Evolutionary conservation across 1,140 invertebrate species (phyloP), one percentile per base, ranked within the genome.

Genomic region (Hyles euphorbiae): DNA sequence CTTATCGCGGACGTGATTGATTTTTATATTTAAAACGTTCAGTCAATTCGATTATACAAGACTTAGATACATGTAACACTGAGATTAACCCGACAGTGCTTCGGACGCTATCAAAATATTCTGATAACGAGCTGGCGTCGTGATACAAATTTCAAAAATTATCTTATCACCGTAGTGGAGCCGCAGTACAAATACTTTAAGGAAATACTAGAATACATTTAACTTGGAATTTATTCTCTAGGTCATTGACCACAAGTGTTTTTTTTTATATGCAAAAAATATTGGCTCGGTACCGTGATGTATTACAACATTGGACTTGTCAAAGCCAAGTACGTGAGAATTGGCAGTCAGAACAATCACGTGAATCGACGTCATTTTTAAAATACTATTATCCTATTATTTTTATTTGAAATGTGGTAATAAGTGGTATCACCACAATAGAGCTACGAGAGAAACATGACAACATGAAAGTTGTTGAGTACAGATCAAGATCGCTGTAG

Each of bases 141-240:
- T 78, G 75, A 78, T 72, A 81, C 65, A 77, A 71, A 76, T 78
- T 72, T 78, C 65, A 74, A 74, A 79, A 76, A 63, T 76, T 81
- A 84, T 84, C 83, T 87, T 84, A 87, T 87, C 83, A 55, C 12
- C 53, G 22, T 47, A 43, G 67, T 64, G 68, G 63, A 61, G 56
- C 61, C 65, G 67, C 71, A 67, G 77, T 72, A 70, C 68, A 80
- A 78, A 78, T 65, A 77, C 72, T 66, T 73, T 72, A 45, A 60
- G 60, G 60, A 82, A 77, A 76, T 59, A 71, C 43, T 34, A 59
- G 44, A 49, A 48, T 48, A 60, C 64, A 58, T 36, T 58, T 43
- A 61, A 46, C 32, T 48, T 49, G 44, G 57, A 36, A 11, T 53
- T 56, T 54, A 47, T 50, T 49, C 33, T 43, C 34, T 34, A 46